These are phyloP conservation scores for Euphonia xanthogaster DNA, from an alignment of 2,797 vertebrate genomes.

Conservation along the genomic window DNA sequence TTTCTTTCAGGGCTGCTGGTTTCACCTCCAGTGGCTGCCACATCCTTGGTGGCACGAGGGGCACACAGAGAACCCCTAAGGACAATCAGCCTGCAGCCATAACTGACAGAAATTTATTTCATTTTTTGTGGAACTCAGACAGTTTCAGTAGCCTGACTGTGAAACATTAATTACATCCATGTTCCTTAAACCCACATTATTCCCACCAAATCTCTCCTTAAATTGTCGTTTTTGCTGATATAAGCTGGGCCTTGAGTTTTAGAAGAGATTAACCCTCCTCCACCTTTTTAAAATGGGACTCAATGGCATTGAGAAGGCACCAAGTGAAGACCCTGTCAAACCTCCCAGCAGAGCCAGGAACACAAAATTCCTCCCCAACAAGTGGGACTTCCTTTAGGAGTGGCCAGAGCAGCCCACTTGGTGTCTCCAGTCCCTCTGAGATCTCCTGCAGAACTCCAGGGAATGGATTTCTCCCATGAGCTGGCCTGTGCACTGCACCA, in stretches of 20 bases:
- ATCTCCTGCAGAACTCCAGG: rapidly evolving
- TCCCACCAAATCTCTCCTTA: background rate
- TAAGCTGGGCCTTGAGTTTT: background rate
- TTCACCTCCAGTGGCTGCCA: background rate
- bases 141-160: background rate
- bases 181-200: background rate
- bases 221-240: rapidly evolving
- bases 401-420: rapidly evolving
- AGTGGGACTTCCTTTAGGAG: rapidly evolving
- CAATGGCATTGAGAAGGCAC: background rate
- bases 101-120: background rate
- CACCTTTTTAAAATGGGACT: background rate
- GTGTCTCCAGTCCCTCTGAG: background rate
- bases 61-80: rapidly evolving
- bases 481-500: rapidly evolving
- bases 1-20: background rate
- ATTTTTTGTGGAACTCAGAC: background rate
- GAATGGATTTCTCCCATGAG: rapidly evolving
- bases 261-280: background rate
- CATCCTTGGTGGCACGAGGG: background rate
- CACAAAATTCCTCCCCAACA: background rate
- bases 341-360: background rate
- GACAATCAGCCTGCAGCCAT: background rate
- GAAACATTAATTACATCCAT: background rate
- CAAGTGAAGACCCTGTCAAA: rapidly evolving